Conservation (phyloP, 1,140 invertebrate genomes). For the Conus ventricosus region DNA sequence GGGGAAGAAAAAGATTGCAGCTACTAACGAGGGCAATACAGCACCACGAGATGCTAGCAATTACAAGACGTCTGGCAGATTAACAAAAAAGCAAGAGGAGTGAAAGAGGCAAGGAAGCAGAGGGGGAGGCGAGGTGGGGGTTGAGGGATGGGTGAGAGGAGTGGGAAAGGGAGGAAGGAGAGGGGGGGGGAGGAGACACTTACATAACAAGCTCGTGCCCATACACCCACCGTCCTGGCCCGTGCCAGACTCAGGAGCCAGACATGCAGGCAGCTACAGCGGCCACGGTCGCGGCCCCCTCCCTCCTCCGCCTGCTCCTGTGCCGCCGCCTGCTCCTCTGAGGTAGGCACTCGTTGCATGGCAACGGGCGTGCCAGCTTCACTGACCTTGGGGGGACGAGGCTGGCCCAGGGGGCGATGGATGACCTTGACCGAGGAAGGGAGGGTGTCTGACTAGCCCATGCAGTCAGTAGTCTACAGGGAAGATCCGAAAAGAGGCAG, state of each 20-base stretch:
- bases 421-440: not conserved
- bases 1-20: too few relatives aligned
- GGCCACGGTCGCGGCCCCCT: not conserved
- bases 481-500: not conserved
- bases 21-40: too few relatives aligned
- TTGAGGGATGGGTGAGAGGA: too few relatives aligned
- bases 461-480: slow-evolving; percentile 26
- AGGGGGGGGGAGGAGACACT: not conserved
- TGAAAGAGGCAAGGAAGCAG: too few relatives aligned
- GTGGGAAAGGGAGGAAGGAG: too few relatives aligned
- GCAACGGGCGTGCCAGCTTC: slow-evolving; percentile 20
- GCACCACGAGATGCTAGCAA: too few relatives aligned
- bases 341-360: slow-evolving; percentile 32
- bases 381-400: not conserved
- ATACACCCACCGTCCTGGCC: slow-evolving; percentile 22
- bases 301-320: slow-evolving; percentile 20
- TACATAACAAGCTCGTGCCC: not conserved
- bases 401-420: not conserved
- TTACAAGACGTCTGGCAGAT: too few relatives aligned
- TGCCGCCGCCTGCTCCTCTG: slow-evolving; percentile 24
- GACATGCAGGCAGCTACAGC: slow-evolving; percentile 26
- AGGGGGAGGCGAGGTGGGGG: too few relatives aligned
- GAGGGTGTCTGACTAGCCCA: slow-evolving; percentile 14
- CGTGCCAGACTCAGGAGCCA: slow-evolving; percentile 30
- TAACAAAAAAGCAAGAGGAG: too few relatives aligned